Percentiles rank a stretch among this genome's conserved stretches.
Conservation (phyloP, 2,113 vertebrate genomes). For the Pyxicephalus adspersus region DNA sequence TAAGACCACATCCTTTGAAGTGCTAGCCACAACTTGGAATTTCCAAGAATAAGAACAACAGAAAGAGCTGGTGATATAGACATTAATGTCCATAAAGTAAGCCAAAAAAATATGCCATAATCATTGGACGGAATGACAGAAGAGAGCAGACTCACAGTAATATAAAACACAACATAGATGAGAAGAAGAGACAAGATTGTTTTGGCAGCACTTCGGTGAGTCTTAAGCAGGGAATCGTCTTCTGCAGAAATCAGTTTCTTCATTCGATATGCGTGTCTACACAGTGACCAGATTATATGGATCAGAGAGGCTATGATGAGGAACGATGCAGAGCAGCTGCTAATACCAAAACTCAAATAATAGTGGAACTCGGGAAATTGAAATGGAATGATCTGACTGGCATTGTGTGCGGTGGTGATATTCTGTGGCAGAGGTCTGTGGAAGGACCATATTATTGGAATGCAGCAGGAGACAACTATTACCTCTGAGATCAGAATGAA, state of each 20-base stretch:
- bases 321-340: neutral
- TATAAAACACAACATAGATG: neutral
- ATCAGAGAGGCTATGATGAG: neutral
- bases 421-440: neutral
- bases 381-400: neutral
- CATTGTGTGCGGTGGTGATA: too few relatives aligned
- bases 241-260: neutral
- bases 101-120: neutral
- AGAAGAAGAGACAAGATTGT: slow-evolving; percentile 6
- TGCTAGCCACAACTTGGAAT: neutral
- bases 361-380: too few relatives aligned
- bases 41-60: neutral
- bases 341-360: neutral
- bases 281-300: slow-evolving; percentile 1
- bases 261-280: slow-evolving; percentile 8
- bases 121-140: neutral
- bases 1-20: neutral
- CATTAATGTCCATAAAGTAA: neutral
- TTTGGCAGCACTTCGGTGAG: neutral
- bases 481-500: neutral
- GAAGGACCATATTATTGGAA: neutral
- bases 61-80: neutral
- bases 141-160: neutral
- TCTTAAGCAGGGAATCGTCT: neutral
- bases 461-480: neutral